Conservation (phyloP, 2,888 invertebrate genomes). For the Nephrotoma flavescens region DNA sequence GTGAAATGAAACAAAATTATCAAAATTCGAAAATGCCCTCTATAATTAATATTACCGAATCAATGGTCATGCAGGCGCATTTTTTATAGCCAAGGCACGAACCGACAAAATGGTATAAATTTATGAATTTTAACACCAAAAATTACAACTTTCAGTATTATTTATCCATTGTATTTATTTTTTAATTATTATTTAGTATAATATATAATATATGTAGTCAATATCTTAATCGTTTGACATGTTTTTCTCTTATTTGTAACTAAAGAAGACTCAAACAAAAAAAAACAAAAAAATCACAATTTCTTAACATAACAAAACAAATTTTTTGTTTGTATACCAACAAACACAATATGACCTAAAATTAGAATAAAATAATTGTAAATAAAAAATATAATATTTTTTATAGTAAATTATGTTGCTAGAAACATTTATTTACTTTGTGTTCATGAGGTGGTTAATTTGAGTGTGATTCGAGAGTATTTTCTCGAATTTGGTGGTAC, state of each 20-base stretch:
- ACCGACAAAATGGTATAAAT: too few species aligned
- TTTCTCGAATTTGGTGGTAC: not conserved
- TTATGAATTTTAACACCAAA: too few species aligned
- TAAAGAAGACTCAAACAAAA: not conserved
- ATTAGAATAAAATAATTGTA: not conserved
- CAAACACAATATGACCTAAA: not conserved
- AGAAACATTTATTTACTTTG: not conserved
- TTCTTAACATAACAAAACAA: not conserved
- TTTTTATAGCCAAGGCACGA: too few species aligned
- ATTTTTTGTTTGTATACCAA: not conserved
- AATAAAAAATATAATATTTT: not conserved
- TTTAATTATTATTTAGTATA: not conserved
- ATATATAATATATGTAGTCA: not conserved
- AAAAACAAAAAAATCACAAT: not conserved
- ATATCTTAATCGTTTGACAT: not conserved
- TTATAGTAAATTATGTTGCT: not conserved
- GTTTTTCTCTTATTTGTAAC: not conserved
- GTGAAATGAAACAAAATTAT: too few species aligned
- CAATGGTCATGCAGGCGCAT: too few species aligned
- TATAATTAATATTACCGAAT: too few species aligned
- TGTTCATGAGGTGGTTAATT: not conserved
- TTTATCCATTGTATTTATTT: too few species aligned
- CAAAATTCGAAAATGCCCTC: too few species aligned
- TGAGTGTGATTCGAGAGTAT: not conserved
- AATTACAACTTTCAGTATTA: too few species aligned